Evolutionary conservation across 64 coral and sea anemone species (phyloP).

Genomic region (Dendrophyllia cribrosa): DNA sequence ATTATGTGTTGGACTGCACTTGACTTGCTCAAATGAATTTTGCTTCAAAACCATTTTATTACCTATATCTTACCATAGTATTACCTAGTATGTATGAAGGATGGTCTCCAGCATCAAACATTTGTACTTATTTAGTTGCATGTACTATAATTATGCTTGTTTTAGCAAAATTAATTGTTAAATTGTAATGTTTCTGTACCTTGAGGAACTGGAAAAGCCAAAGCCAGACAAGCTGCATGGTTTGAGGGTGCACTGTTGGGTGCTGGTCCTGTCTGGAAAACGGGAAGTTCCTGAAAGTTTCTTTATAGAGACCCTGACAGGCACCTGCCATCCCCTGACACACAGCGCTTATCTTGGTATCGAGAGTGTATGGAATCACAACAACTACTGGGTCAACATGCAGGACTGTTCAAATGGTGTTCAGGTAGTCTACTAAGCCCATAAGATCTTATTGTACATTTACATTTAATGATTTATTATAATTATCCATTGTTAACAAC

Average conservation of each 20-base stretch:
- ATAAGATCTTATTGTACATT: background rate
- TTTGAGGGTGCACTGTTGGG: slow-evolving; percentile 96
- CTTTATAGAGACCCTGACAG: slow-evolving; percentile 95
- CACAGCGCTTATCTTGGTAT: slow-evolving; percentile 91
- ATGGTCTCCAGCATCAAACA: too few relatives aligned
- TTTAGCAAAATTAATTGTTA: background rate
- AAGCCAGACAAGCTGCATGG: slow-evolving; percentile 98
- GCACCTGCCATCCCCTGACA: slow-evolving; percentile 73
- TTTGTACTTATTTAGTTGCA: too few relatives aligned
- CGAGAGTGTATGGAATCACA: slow-evolving; percentile 99
- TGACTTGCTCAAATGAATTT: too few relatives aligned
- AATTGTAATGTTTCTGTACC: background rate
- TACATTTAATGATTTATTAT: too few relatives aligned
- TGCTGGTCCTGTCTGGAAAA: slow-evolving; percentile 94
- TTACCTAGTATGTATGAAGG: too few relatives aligned
- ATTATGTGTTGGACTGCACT: too few relatives aligned
- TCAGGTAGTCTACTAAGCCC: slow-evolving; percentile 32
- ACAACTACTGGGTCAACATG: slow-evolving; percentile 99
- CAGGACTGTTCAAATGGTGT: slow-evolving; percentile 97
- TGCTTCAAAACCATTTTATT: too few relatives aligned
- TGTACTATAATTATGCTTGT: too few relatives aligned
- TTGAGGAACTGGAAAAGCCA: slow-evolving; percentile 95
- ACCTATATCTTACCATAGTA: too few relatives aligned
- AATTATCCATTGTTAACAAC: too few relatives aligned
- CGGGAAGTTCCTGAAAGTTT: slow-evolving; percentile 98